Percentiles rank a stretch among this genome's conserved stretches.
Conservation (phyloP, 2,797 vertebrate species). For the Novumbra hubbsi region DNA sequence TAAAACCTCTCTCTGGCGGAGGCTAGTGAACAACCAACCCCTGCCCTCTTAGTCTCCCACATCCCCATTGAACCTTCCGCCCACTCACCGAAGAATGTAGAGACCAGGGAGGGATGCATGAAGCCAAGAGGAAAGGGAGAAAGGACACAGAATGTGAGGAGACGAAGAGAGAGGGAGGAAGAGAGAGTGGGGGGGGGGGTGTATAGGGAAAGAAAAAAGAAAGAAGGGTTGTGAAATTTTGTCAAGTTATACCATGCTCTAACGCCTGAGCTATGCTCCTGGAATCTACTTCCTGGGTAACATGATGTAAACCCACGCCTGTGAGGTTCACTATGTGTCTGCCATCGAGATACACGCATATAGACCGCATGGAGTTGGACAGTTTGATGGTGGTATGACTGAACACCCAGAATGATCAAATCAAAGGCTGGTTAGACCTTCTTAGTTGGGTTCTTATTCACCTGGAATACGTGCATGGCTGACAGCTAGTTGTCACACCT, state of each 20-base stretch:
- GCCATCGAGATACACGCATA: slow-evolving; percentile 1
- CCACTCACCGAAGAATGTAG: slow-evolving; percentile 79
- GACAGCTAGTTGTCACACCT: neutral
- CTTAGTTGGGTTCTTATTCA: neutral
- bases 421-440: neutral
- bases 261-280: slow-evolving; percentile 3
- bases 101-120: slow-evolving; percentile 44
- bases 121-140: slow-evolving; percentile 8
- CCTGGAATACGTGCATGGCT: neutral
- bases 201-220: slow-evolving; percentile 26
- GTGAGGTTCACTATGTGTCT: slow-evolving; percentile 12
- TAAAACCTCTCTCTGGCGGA: slow-evolving; percentile 44
- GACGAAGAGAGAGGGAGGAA: neutral
- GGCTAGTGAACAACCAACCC: slow-evolving; percentile 7
- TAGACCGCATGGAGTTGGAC: slow-evolving; percentile 32
- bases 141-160: neutral
- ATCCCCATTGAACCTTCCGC: slow-evolving; percentile 78
- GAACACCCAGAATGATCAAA: neutral
- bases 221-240: slow-evolving; percentile 41
- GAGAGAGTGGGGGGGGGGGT: neutral
- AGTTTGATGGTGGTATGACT: slow-evolving; percentile 22
- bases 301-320: slow-evolving; percentile 8
- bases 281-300: neutral
- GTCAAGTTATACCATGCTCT: slow-evolving; percentile 6
- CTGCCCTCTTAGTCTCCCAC: slow-evolving; percentile 70